Conservation (phyloP, 2,113 vertebrate genomes). For the Lycaon pictus region DNA sequence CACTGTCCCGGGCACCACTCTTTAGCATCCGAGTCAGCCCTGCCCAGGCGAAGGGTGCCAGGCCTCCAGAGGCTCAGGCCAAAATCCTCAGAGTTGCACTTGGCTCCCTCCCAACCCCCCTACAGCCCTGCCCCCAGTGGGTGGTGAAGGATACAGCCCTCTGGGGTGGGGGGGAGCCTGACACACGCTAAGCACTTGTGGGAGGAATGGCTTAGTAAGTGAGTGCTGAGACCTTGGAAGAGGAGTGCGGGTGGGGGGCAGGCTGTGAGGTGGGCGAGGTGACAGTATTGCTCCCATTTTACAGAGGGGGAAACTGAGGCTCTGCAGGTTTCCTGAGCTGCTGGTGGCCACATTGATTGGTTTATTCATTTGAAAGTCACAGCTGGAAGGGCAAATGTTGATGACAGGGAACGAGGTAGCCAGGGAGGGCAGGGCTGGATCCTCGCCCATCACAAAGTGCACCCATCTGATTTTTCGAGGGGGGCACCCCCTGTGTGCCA, state of each 20-base stretch:
- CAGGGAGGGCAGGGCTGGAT: neutral
- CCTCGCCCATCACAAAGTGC: rapidly evolving
- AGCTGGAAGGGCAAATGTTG: neutral
- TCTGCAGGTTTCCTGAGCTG: neutral
- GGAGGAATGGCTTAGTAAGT: neutral
- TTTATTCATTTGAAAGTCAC: neutral
- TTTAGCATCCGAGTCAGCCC: too few species aligned
- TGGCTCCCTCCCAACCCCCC: rapidly evolving
- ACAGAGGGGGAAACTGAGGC: neutral
- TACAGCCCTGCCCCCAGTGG: rapidly evolving
- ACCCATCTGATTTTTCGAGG: neutral
- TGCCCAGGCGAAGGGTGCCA: neutral
- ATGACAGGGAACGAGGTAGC: neutral
- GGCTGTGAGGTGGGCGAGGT: neutral
- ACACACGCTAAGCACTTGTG: neutral
- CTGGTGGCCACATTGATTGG: rapidly evolving
- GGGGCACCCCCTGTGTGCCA: neutral
- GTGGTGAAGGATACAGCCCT: neutral
- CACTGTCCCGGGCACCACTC: too few species aligned
- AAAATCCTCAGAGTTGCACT: neutral
- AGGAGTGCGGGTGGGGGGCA: rapidly evolving
- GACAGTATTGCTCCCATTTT: rapidly evolving
- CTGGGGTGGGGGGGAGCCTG: neutral
- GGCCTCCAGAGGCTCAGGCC: neutral
- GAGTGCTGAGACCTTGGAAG: neutral